These are phyloP conservation scores for Hirtodrosophila cameraria DNA, from an alignment of 2,888 invertebrate species.

Conservation along the genomic window DNA sequence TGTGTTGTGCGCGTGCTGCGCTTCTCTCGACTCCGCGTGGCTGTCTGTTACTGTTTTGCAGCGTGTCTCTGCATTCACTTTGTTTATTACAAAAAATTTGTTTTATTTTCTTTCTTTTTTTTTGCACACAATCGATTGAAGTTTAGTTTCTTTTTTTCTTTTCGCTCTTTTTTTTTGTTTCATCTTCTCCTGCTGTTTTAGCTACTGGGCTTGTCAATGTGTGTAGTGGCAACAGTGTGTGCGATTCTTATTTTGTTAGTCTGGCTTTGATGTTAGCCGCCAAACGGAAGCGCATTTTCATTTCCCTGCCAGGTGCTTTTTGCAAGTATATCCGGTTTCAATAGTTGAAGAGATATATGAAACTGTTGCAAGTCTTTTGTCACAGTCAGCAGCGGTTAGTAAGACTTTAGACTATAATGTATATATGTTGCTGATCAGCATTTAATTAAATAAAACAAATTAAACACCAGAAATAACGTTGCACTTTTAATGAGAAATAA, in stretches of 20 bases:
- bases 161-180: too few relatives aligned
- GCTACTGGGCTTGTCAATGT: conserved; percentile 30
- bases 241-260: conserved; percentile 12
- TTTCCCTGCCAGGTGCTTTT: conserved; percentile 8
- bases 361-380: too few relatives aligned
- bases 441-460: too few relatives aligned
- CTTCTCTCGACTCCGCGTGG: background rate
- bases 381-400: too few relatives aligned
- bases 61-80: conserved; percentile 49
- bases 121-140: conserved; percentile 72
- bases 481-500: too few relatives aligned
- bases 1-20: conserved; percentile 18
- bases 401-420: too few relatives aligned
- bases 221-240: conserved; percentile 14
- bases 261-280: conserved; percentile 59
- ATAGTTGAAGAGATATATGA: background rate
- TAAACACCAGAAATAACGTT: too few relatives aligned
- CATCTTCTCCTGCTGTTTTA: conserved; percentile 30
- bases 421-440: too few relatives aligned
- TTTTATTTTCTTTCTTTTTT: conserved; percentile 69
- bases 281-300: conserved; percentile 25
- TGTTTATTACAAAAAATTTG: conserved; percentile 56
- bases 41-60: conserved; percentile 22
- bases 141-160: conserved; percentile 41
- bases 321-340: conserved; percentile 6